Evolutionary conservation across 2,888 invertebrate genomes (phyloP).

Genomic region (Amphipoea oculea): DNA sequence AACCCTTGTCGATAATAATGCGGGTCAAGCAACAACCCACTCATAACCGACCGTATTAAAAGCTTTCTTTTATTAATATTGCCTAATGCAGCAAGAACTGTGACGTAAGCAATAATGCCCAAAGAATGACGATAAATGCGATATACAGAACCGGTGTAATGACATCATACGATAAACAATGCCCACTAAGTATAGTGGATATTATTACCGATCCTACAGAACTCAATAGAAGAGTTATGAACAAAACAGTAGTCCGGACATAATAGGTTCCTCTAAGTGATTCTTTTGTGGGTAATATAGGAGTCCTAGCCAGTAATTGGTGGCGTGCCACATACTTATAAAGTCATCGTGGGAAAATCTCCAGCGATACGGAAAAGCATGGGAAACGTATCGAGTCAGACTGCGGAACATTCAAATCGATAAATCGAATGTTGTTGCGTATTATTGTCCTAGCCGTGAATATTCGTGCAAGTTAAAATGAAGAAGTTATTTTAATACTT

Average conservation of each 20-base stretch:
- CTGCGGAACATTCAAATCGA: constrained; percentile 66
- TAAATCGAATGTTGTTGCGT: constrained; percentile 51
- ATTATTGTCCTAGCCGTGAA: constrained; percentile 13
- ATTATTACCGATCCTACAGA: constrained; percentile 25
- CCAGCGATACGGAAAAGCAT: constrained; percentile 71
- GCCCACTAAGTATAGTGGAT: constrained; percentile 27
- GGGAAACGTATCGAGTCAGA: constrained; percentile 66
- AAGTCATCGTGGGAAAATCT: constrained; percentile 76
- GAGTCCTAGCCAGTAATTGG: constrained; percentile 67
- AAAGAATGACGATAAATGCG: constrained; percentile 46
- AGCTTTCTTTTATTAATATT: constrained; percentile 56
- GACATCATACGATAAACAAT: constrained; percentile 57
- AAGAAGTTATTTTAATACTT: background rate
- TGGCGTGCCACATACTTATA: constrained; percentile 57
- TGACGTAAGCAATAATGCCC: constrained; percentile 44
- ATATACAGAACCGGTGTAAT: constrained; percentile 49
- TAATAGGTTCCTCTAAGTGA: constrained; percentile 40
- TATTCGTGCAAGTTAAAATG: constrained; percentile 17
- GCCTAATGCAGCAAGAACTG: constrained; percentile 42
- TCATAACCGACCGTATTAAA: constrained; percentile 46
- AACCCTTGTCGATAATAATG: constrained; percentile 43
- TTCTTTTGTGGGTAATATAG: constrained; percentile 53
- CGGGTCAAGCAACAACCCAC: constrained; percentile 43
- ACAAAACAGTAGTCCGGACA: constrained; percentile 40
- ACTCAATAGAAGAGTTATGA: constrained; percentile 28